phyloP scores from a whole-genome alignment of 2,888 invertebrate species.

The Dicycla oo region DNA sequence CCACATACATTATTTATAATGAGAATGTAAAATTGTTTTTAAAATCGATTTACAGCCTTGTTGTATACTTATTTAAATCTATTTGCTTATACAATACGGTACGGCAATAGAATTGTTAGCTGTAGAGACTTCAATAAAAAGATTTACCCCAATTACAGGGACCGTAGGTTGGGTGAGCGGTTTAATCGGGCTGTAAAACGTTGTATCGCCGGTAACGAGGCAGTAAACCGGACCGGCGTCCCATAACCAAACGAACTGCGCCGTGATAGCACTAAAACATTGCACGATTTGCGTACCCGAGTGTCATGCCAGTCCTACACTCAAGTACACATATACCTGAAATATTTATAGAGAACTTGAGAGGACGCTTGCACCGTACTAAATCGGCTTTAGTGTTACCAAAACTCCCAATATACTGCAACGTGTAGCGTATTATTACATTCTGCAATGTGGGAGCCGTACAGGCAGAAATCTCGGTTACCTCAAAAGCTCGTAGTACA shows the following conservation, averaged over 20 bases:
- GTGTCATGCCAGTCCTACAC: constrained; percentile 51
- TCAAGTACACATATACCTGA: constrained; percentile 46
- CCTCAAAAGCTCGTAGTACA: constrained; percentile 57
- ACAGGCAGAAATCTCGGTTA: constrained; percentile 59
- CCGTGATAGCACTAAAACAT: constrained; percentile 73
- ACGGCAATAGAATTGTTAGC: constrained; percentile 62
- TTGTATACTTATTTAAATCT: constrained; percentile 42
- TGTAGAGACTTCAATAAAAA: constrained; percentile 78
- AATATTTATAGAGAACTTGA: constrained; percentile 62
- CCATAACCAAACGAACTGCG: constrained; percentile 74
- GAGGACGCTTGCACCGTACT: constrained; percentile 46
- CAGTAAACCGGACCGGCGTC: constrained; percentile 80
- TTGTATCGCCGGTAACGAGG: constrained; percentile 84
- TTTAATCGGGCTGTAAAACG: constrained; percentile 87
- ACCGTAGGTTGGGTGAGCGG: constrained; percentile 79
- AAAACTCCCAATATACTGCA: constrained; percentile 49
- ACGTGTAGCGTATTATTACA: constrained; percentile 47
- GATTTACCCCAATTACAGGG: constrained; percentile 85
- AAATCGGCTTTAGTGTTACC: constrained; percentile 58
- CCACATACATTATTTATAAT: constrained; percentile 60
- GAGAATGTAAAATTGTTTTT: constrained; percentile 47
- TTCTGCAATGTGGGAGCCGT: constrained; percentile 27
- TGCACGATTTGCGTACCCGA: constrained; percentile 60
- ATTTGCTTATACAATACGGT: constrained; percentile 50
- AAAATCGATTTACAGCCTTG: constrained; percentile 37